Percentiles rank a stretch among this genome's conserved stretches.
These are phyloP conservation scores for Vanessa atalanta DNA, from an alignment of 1,140 invertebrate species.

Conservation along the genomic window DNA sequence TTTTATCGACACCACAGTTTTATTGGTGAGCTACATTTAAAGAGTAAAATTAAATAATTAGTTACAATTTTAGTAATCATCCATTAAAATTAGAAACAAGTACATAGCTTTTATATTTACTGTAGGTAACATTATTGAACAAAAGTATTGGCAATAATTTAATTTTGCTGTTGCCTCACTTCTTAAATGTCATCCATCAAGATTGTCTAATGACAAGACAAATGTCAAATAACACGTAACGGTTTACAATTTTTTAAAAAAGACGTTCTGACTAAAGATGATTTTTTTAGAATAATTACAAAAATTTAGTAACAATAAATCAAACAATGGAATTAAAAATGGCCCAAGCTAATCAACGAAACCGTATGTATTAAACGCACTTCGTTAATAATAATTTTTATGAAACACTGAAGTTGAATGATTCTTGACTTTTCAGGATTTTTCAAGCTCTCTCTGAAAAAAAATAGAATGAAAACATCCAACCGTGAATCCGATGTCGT, in stretches of 20 bases:
- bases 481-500: constrained; percentile 59
- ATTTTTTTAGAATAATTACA: constrained; percentile 15
- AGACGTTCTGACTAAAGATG: constrained; percentile 4
- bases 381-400: constrained; percentile 5
- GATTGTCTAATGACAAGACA: constrained; percentile 11
- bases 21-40: too few species aligned
- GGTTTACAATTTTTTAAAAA: constrained; percentile 30
- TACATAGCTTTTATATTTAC: neutral
- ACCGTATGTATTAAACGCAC: constrained; percentile 50
- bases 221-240: constrained; percentile 22
- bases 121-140: neutral
- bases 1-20: too few species aligned
- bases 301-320: constrained; percentile 10
- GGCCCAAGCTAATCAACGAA: constrained; percentile 41
- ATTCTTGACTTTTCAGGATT: constrained; percentile 49
- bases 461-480: constrained; percentile 52
- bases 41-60: too few species aligned
- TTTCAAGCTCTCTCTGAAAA: constrained; percentile 65
- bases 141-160: too few species aligned
- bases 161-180: too few species aligned
- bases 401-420: neutral
- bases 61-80: too few species aligned
- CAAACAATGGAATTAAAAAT: constrained; percentile 52
- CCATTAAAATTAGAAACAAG: too few species aligned
- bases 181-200: neutral